Percentiles rank a stretch among this genome's conserved stretches.
These are phyloP conservation scores for Folsomia candida DNA, from an alignment of 2,888 invertebrate species.

Conservation along the genomic window DNA sequence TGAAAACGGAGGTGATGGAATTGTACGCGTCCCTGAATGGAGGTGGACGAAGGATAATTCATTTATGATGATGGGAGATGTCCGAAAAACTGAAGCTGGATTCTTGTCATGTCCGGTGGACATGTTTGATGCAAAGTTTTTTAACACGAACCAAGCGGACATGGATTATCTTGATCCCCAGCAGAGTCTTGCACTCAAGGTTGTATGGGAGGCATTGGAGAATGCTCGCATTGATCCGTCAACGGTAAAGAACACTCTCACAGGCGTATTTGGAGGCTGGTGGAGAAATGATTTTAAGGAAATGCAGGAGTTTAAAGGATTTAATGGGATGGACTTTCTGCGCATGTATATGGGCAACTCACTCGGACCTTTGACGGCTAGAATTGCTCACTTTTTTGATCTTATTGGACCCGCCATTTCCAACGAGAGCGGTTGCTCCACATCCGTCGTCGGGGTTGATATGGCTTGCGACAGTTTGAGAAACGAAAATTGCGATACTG, in stretches of 20 bases:
- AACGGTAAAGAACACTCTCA: slow-evolving; percentile 1
- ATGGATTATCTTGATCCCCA: slow-evolving; percentile 92
- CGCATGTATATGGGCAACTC: slow-evolving; percentile 31
- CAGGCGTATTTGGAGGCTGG: slow-evolving; percentile 22
- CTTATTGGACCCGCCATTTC: slow-evolving; percentile 23
- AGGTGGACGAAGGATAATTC: background rate
- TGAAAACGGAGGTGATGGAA: background rate
- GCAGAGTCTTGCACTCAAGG: slow-evolving; percentile 80
- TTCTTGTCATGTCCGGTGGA: slow-evolving; percentile 20
- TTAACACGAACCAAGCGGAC: slow-evolving; percentile 86
- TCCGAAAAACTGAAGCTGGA: background rate
- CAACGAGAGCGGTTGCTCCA: slow-evolving; percentile 28
- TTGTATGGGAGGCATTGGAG: too few relatives aligned
- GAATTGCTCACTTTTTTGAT: background rate
- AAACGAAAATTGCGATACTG: too few relatives aligned
- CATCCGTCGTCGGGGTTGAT: too few relatives aligned
- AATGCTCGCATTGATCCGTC: slow-evolving; percentile 64
- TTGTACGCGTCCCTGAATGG: background rate
- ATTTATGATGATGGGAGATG: background rate
- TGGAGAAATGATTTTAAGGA: slow-evolving; percentile 29
- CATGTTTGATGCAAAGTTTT: too few relatives aligned
- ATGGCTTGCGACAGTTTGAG: too few relatives aligned
- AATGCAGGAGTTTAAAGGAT: background rate
- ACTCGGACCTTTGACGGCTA: too few relatives aligned
- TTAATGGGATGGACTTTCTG: slow-evolving; percentile 15